phyloP scores from a whole-genome alignment of 2,797 vertebrate species.

The Molossus alvarezi region DNA sequence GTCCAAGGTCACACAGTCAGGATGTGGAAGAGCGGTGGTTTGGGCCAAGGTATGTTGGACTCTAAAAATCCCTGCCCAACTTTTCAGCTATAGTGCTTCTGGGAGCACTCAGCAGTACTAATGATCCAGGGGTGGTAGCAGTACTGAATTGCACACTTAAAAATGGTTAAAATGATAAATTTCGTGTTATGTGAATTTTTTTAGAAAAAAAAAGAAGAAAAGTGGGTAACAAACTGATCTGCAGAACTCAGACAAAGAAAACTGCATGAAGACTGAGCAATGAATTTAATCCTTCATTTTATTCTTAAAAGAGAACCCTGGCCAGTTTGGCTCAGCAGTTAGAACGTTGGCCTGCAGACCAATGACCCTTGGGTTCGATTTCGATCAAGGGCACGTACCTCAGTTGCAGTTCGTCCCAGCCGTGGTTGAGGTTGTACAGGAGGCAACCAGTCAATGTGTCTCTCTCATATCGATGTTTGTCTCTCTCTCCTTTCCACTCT shows the following conservation, averaged over 20 bases:
- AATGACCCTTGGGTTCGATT: too few species aligned
- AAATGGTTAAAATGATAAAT: neutral
- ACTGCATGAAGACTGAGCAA: neutral
- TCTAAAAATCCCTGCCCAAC: neutral
- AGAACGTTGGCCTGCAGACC: too few species aligned
- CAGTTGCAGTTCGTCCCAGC: too few species aligned
- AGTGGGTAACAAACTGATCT: neutral
- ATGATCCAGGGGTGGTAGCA: neutral
- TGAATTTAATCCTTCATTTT: slow-evolving; percentile 40
- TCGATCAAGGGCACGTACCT: too few species aligned
- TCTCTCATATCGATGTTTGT: too few species aligned
- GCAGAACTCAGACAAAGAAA: slow-evolving; percentile 41
- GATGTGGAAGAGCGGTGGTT: neutral
- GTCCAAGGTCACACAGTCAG: neutral
- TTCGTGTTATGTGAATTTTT: neutral
- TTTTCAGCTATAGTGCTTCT: neutral
- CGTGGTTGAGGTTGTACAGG: too few species aligned
- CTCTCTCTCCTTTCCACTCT: too few species aligned
- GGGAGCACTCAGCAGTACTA: neutral
- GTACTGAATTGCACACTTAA: neutral
- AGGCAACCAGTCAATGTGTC: too few species aligned
- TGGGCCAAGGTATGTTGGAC: neutral
- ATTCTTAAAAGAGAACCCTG: slow-evolving; percentile 54
- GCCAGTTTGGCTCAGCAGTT: too few species aligned
- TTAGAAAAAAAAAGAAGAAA: neutral